Evolutionary conservation across 2,797 vertebrate genomes (phyloP).

Genomic region (Strix occidentalis): DNA sequence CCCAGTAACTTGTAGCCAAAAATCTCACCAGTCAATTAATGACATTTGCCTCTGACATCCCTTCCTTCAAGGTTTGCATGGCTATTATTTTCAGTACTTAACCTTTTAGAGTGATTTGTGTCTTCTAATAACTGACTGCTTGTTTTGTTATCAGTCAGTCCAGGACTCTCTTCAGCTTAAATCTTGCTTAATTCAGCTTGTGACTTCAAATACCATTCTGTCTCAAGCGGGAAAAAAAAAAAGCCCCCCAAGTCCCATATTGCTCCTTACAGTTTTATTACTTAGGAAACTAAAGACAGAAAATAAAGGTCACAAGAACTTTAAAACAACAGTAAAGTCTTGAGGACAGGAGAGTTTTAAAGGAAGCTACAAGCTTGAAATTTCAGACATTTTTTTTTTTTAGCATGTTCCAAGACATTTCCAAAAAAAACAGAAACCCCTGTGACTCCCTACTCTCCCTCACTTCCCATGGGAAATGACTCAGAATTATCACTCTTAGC

Average conservation of each 20-base stretch:
- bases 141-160: too few species aligned
- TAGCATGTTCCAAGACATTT: not conserved
- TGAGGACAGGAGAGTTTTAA: not conserved
- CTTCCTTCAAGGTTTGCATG: too few species aligned
- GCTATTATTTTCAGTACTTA: too few species aligned
- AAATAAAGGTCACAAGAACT: slow-evolving; percentile 41
- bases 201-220: slow-evolving; percentile 3
- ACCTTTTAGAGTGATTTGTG: too few species aligned
- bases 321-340: slow-evolving; percentile 26
- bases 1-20: not conserved
- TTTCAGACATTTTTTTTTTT: not conserved
- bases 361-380: not conserved
- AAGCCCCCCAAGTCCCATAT: slow-evolving; percentile 30
- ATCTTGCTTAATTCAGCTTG: not conserved
- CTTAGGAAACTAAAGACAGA: slow-evolving; percentile 7
- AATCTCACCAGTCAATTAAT: too few species aligned
- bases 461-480: too few species aligned
- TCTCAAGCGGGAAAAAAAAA: not conserved
- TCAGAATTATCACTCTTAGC: too few species aligned
- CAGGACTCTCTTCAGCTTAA: too few species aligned
- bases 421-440: too few species aligned
- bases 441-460: too few species aligned
- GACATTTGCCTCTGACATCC: too few species aligned
- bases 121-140: too few species aligned
- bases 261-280: slow-evolving; percentile 40